phyloP scores from a whole-genome alignment of 2,888 invertebrate genomes.

The Diplazon laetatorius region DNA sequence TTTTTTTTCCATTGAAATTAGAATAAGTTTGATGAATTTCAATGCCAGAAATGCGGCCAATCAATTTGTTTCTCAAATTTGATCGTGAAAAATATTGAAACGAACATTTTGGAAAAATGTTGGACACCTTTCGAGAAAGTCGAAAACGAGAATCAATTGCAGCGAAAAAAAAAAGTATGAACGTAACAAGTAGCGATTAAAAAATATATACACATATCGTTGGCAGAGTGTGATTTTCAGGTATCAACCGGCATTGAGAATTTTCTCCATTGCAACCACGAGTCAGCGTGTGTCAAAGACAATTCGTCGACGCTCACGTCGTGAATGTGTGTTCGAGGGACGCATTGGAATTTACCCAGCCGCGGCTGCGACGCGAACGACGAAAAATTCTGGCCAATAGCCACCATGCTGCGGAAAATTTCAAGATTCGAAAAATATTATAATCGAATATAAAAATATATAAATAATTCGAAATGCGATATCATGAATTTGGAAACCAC shows the following conservation, averaged over 20 bases:
- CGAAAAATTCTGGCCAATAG: neutral
- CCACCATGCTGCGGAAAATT: neutral
- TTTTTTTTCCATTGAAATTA: too few relatives aligned
- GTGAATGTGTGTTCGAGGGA: constrained; percentile 55
- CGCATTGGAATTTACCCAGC: constrained; percentile 56
- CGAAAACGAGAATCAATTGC: neutral
- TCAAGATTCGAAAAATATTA: neutral
- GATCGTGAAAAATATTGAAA: too few relatives aligned
- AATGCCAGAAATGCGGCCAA: too few relatives aligned
- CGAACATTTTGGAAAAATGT: too few relatives aligned
- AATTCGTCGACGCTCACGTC: constrained; percentile 49
- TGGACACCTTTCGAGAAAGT: neutral
- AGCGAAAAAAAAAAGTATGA: neutral
- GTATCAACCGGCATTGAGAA: neutral
- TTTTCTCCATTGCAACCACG: constrained; percentile 19
- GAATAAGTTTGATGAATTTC: too few relatives aligned
- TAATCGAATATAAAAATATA: too few relatives aligned
- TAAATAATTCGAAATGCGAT: neutral
- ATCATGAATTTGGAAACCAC: neutral
- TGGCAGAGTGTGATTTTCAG: neutral
- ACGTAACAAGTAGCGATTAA: constrained; percentile 18
- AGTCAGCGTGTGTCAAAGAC: constrained; percentile 36
- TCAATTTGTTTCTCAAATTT: too few relatives aligned
- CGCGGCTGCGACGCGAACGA: constrained; percentile 16
- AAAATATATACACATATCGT: too few relatives aligned